Base-by-base conservation (phyloP, 2,888 invertebrate species). In the Watsonalla binaria region DNA sequence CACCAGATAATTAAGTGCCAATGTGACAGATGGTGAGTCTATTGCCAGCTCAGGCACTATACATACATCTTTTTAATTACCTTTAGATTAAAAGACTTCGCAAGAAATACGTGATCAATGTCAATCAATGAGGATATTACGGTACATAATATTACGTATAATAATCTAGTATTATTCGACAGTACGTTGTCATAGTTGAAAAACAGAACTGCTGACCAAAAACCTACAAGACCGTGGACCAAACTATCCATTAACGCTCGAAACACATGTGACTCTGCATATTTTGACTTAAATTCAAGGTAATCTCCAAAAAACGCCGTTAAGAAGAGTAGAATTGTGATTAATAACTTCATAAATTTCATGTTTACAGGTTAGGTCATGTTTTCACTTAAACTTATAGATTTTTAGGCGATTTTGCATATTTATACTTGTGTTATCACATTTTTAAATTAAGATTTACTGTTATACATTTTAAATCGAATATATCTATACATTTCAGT, bases 51-150 rank as follows among this genome's bases (percentile, higher is more conserved):
- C n/a, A n/a, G n/a, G n/a, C n/a, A n/a, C n/a, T n/a, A n/a, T n/a
- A n/a, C n/a, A n/a, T n/a, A n/a, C n/a, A n/a, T n/a, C n/a, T n/a
- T n/a, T n/a, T n/a, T n/a, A n/a, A n/a, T n/a, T n/a, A 89, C 90
- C 86, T 86, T 85, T 1, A 82, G 68, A 59, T 76, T 51, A 55
- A 90, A 59, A 5, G 90, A 89, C 61, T 61, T 81, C 1, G 90
- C 90, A 0, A 82, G 79, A n/a, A 90, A 68, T 45, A 80, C 70
- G 66, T 90, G 90, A 52, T 90, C 90, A 0, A 89, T 52, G 63
- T 90, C 90, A 24, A 90, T 90, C 0, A 84, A 52, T 0, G 82
- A 79, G 0, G 90, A 84, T 5, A 86, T 53, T 0, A 77, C 7
- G 0, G 86, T 82, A 45, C 90, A 90, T 37, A 88, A 68, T 24